Evolutionary conservation across 1,140 invertebrate genomes (phyloP).

Genomic region (Euborellia annulipes): DNA sequence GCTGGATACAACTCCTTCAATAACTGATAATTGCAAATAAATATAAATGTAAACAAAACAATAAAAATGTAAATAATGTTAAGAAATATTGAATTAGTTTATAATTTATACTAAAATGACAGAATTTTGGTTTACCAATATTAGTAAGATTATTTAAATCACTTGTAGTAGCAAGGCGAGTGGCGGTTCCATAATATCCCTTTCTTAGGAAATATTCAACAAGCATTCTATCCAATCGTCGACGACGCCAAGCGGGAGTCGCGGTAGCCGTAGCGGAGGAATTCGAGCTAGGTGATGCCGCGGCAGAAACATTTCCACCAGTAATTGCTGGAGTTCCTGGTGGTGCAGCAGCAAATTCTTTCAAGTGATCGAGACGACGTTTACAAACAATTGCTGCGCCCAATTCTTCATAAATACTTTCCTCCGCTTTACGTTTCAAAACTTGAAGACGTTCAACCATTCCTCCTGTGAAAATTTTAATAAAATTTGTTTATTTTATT

Average conservation of each 20-base stretch:
- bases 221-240: slow-evolving; percentile 82
- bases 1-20: no score
- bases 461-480: no score
- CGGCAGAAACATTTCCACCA: slow-evolving; percentile 30
- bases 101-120: not conserved
- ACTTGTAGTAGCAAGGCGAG: slow-evolving; percentile 64
- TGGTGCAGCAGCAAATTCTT: slow-evolving; percentile 52
- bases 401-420: slow-evolving; percentile 80
- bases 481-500: no score
- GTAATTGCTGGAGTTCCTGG: not conserved
- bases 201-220: slow-evolving; percentile 92
- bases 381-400: slow-evolving; percentile 75
- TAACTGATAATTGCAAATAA: no score
- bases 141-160: slow-evolving; percentile 82
- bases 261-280: slow-evolving; percentile 30
- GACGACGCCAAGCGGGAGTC: slow-evolving; percentile 68
- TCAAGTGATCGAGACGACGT: slow-evolving; percentile 81
- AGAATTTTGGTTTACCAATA: slow-evolving; percentile 42
- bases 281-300: slow-evolving; percentile 15
- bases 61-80: no score
- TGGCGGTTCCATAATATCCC: slow-evolving; percentile 89
- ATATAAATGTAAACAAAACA: no score
- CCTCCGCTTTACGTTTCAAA: slow-evolving; percentile 85
- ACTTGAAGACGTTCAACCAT: slow-evolving; percentile 73
- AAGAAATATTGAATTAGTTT: not conserved